phyloP scores from a whole-genome alignment of 2,797 vertebrate genomes.

The Thalassophryne amazonica region DNA sequence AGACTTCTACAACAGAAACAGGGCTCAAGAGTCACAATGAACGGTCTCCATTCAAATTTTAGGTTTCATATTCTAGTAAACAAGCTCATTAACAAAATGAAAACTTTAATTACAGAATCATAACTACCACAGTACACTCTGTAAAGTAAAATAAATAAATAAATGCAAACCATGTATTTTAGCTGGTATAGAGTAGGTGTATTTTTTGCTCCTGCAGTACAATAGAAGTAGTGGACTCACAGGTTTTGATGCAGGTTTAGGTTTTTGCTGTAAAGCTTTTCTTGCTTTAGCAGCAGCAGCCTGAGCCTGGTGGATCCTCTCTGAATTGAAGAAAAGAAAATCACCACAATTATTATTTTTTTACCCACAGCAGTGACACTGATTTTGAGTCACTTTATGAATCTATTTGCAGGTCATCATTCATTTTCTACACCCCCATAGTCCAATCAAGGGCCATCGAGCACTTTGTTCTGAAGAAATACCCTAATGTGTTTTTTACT shows the following conservation, averaged over 20 bases:
- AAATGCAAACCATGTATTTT: not conserved
- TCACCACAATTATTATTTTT: not conserved
- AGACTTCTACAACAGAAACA: constrained; percentile 82
- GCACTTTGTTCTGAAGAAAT: too few relatives aligned
- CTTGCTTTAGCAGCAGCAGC: constrained; percentile 96
- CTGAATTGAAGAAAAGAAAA: constrained; percentile 63
- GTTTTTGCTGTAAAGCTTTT: constrained; percentile 96
- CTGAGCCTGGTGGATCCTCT: constrained; percentile 96
- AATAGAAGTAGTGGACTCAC: constrained; percentile 72
- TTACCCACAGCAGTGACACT: not conserved
- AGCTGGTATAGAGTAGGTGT: not conserved
- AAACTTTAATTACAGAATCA: not conserved
- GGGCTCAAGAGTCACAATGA: not conserved
- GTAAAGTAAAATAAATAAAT: not conserved
- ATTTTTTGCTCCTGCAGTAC: not conserved
- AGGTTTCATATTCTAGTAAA: not conserved
- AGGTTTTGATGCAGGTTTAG: constrained; percentile 90
- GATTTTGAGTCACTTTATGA: not conserved
- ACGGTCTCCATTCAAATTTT: not conserved
- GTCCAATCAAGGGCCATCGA: too few relatives aligned
- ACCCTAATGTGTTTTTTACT: too few relatives aligned
- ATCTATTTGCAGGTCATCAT: not conserved
- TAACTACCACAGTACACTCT: not conserved
- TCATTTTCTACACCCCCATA: too few relatives aligned
- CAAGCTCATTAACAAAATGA: not conserved